Base-by-base conservation (phyloP, 1,140 invertebrate genomes). In the Mamestra configurata region DNA sequence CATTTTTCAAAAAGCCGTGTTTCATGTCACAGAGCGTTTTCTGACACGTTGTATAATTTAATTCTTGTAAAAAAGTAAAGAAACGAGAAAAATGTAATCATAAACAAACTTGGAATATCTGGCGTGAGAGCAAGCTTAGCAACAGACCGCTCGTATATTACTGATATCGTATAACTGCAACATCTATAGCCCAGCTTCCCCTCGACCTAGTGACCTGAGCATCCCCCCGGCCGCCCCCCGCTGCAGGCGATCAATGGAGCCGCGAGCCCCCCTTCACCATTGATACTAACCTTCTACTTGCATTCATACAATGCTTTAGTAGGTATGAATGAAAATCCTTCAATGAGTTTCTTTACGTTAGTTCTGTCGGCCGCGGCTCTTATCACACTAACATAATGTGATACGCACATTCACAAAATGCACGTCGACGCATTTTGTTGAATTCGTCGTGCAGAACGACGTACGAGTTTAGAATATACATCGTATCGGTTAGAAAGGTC, bases 231-330 rank as follows among this genome's bases (percentile, higher is more conserved):
- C 57, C n/a, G 53, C 66, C 66, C 73, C 77, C 43, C 71, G 77
- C 77, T 79, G 79, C 75, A 80, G 35, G 72, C 83, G 88, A 90
- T 92, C 88, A 91, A 92, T 92, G 88, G 78, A 88, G 73, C 80
- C 79, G 76, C 27, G 77, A 79, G 66, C 66, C 59, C 75, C 51
- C 73, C 75, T 77, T 77, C 75, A 68, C 75, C 75, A 77, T 77
- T 77, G 59, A 77, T 31, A 59, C 46, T 55, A 68, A 68, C 75
- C 75, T 76, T 76, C 75, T 64, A 51, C 75, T 66, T 77, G 75
- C 75, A 77, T 77, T 77, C 46, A 77, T 77, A 77, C 75, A 77
- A 77, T 68, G 61, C 75, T 77, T 77, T 43, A 43, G 40, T 68
- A 53, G 49, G 61, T 66, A 77, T 77, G 75, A 77, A 77, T 77